Evolutionary conservation across 2,888 invertebrate genomes (phyloP).

Genomic region (Gortyna flavago): DNA sequence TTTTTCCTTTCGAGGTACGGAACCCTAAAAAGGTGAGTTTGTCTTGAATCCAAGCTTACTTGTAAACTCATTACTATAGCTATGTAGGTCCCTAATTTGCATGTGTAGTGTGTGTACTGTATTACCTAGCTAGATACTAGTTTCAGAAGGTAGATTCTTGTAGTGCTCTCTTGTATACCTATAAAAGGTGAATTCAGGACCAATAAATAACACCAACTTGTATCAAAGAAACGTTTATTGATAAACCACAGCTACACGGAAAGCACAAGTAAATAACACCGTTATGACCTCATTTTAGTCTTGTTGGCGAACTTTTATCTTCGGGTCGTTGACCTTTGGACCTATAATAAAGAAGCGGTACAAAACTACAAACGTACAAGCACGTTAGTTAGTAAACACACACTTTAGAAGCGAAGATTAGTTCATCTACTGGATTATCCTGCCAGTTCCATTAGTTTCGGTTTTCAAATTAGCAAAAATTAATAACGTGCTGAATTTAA

Average conservation of each 20-base stretch:
- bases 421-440: neutral
- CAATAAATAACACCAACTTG: slow-evolving; percentile 28
- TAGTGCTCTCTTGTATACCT: neutral
- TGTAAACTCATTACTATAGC: neutral
- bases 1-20: too few relatives aligned
- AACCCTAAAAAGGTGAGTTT: neutral
- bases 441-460: neutral
- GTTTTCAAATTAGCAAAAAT: neutral
- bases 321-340: slow-evolving; percentile 43
- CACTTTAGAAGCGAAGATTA: slow-evolving; percentile 1
- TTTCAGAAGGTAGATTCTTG: neutral
- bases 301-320: slow-evolving; percentile 42
- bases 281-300: slow-evolving; percentile 31
- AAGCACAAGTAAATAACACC: slow-evolving; percentile 33
- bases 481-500: slow-evolving; percentile 10
- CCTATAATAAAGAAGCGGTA: slow-evolving; percentile 47
- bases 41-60: neutral
- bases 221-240: slow-evolving; percentile 47
- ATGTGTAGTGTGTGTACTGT: neutral
- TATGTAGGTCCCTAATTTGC: neutral
- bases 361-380: slow-evolving; percentile 29
- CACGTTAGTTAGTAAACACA: slow-evolving; percentile 36
- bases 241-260: slow-evolving; percentile 33
- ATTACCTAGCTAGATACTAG: neutral
- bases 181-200: slow-evolving; percentile 3